phyloP scores from a whole-genome alignment of 2,888 invertebrate species.

The Drosophila rellima region DNA sequence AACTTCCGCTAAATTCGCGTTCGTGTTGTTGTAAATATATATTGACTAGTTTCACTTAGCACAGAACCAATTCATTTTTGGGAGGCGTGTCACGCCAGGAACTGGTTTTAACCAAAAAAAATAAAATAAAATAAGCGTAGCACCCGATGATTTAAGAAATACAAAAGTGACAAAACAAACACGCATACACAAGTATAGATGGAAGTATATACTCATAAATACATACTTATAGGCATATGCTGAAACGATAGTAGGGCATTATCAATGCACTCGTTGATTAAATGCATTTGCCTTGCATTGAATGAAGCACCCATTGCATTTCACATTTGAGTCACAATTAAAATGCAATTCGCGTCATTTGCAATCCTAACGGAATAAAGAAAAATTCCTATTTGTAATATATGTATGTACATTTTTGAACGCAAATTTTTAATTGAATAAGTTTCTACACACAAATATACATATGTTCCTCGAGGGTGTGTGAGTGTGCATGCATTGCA shows the following conservation, averaged over 20 bases:
- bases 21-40: slow-evolving; percentile 25
- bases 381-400: slow-evolving; percentile 30
- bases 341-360: slow-evolving; percentile 33
- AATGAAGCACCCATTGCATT: slow-evolving; percentile 28
- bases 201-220: background rate
- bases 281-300: slow-evolving; percentile 18
- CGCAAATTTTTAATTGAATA: slow-evolving; percentile 62
- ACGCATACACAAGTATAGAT: slow-evolving; percentile 9
- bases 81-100: slow-evolving; percentile 46
- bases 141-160: slow-evolving; percentile 38
- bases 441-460: slow-evolving; percentile 36
- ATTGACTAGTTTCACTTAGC: slow-evolving; percentile 24
- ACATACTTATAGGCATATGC: slow-evolving; percentile 14
- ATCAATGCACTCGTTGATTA: slow-evolving; percentile 20
- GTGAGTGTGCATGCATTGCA: slow-evolving; percentile 15
- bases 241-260: slow-evolving; percentile 20
- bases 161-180: slow-evolving; percentile 36
- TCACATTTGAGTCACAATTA: slow-evolving; percentile 5
- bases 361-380: slow-evolving; percentile 28
- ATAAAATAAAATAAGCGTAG: slow-evolving; percentile 18
- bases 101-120: slow-evolving; percentile 53
- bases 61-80: slow-evolving; percentile 32
- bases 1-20: slow-evolving; percentile 22
- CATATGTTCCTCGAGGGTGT: slow-evolving; percentile 14
- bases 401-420: slow-evolving; percentile 43